Percentiles rank a stretch among this genome's conserved stretches.
Conservation (phyloP, 1,140 invertebrate genomes). For the Brachystomella parvula region DNA sequence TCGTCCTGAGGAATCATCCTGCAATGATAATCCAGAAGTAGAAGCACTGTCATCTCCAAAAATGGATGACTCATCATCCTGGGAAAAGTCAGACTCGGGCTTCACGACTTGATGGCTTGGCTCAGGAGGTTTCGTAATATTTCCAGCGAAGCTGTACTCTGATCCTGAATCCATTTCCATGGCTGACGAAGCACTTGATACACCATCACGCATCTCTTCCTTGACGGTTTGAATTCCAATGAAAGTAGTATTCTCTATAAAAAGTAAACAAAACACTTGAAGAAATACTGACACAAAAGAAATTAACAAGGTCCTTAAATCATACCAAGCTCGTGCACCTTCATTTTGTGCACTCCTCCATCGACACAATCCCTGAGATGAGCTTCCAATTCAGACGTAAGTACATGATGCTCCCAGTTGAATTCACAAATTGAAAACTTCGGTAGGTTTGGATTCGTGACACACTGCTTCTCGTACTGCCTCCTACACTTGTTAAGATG, state of each 20-base stretch:
- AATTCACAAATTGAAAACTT: neutral
- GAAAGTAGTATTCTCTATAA: neutral
- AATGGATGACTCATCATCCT: too few relatives aligned
- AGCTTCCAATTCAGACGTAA: neutral
- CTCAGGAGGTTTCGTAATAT: too few relatives aligned
- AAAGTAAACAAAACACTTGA: neutral
- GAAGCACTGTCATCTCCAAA: too few relatives aligned
- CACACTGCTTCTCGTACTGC: neutral
- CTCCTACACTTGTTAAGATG: neutral
- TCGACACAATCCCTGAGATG: too few relatives aligned
- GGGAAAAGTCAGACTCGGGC: too few relatives aligned
- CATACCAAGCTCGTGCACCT: neutral
- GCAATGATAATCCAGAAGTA: too few relatives aligned
- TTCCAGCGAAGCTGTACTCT: too few relatives aligned
- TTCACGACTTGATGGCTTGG: too few relatives aligned
- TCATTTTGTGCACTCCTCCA: neutral
- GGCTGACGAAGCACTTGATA: too few relatives aligned
- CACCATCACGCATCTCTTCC: too few relatives aligned
- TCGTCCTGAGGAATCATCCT: too few relatives aligned
- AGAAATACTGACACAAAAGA: neutral
- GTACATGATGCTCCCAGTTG: neutral
- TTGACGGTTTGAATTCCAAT: neutral
- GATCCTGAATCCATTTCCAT: too few relatives aligned
- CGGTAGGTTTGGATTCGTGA: neutral
- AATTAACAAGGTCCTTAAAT: neutral